Conservation (phyloP, 2,797 vertebrate species). For the Zenarchopterus dispar region DNA sequence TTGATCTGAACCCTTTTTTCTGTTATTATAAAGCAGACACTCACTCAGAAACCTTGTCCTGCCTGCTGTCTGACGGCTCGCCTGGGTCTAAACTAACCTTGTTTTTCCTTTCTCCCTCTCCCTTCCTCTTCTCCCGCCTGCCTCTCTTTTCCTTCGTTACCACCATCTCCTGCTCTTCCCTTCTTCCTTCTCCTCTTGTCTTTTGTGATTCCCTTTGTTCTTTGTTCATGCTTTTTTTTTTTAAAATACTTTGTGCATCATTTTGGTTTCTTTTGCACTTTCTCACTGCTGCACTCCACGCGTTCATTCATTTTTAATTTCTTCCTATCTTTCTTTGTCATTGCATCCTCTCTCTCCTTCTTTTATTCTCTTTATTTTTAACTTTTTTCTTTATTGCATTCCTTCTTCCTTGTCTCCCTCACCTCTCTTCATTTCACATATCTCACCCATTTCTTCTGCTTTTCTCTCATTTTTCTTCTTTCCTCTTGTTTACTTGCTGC, state of each 20-base stretch:
- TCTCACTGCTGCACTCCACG: background rate
- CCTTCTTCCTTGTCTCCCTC: too few species aligned
- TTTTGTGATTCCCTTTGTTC: background rate
- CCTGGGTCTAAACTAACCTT: constrained; percentile 68
- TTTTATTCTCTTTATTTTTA: background rate
- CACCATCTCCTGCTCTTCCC: background rate
- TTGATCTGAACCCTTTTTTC: too few species aligned
- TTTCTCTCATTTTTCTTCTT: too few species aligned
- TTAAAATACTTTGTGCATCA: background rate
- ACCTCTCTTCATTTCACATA: too few species aligned
- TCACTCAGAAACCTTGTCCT: constrained; percentile 5
- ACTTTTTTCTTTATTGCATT: background rate
- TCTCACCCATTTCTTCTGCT: too few species aligned
- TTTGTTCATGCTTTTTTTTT: background rate
- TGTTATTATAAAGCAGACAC: background rate
- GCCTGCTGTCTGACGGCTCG: constrained; percentile 43
- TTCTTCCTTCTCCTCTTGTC: background rate
- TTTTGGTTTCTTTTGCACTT: background rate
- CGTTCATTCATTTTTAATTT: background rate
- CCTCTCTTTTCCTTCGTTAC: background rate
- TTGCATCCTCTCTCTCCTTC: background rate
- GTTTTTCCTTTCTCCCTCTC: constrained; percentile 54
- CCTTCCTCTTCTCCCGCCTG: constrained; percentile 18
- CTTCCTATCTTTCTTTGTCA: background rate
- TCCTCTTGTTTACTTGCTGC: too few species aligned